Conservation (phyloP, 92 coral and sea anemone species). For the Zoanthus solanderi region DNA sequence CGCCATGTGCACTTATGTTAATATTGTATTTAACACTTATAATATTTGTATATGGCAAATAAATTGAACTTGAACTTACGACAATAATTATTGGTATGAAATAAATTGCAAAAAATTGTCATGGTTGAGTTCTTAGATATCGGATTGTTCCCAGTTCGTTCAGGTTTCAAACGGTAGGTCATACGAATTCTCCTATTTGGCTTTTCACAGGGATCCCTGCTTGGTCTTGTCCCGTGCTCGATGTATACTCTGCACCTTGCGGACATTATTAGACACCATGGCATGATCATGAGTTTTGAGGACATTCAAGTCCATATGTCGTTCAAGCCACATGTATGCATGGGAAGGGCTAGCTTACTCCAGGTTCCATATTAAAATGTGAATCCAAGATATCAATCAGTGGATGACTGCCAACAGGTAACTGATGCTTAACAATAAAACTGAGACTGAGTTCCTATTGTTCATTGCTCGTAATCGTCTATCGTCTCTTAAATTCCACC, state of each 20-base stretch:
- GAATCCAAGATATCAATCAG: constrained; percentile 1
- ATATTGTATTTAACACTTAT: too few species aligned
- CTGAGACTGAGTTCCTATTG: not conserved
- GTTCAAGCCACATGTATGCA: not conserved
- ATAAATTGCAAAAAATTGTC: not conserved
- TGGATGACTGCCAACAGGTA: not conserved
- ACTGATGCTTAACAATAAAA: not conserved
- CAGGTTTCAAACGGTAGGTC: not conserved
- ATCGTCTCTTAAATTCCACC: too few species aligned
- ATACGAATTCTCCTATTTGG: not conserved
- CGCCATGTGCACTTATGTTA: too few species aligned
- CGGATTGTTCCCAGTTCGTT: constrained; percentile 5
- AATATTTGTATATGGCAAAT: too few species aligned
- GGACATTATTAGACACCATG: constrained; percentile 10
- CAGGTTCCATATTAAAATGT: not conserved
- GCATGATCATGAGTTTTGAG: not conserved
- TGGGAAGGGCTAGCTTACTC: not conserved
- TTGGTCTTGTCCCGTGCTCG: not conserved
- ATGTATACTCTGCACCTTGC: constrained; percentile 1
- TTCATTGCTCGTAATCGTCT: too few species aligned
- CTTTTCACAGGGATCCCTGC: not conserved
- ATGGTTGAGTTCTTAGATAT: not conserved
- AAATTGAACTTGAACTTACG: too few species aligned
- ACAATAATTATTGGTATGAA: not conserved
- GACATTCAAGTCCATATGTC: not conserved